phyloP scores from a whole-genome alignment of 2,888 invertebrate genomes.

The Diarsia rubi region DNA sequence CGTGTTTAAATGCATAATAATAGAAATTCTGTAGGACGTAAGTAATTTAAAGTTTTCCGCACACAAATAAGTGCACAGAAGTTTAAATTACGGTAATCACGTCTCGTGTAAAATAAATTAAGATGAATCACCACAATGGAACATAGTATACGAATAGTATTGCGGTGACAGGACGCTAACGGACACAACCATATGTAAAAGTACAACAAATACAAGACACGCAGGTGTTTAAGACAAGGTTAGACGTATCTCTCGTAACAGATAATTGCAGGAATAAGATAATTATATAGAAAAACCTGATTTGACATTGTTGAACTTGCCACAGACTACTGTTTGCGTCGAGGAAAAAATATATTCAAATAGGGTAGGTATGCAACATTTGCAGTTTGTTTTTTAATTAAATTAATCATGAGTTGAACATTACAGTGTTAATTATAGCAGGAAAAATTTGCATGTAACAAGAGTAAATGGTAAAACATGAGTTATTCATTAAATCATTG shows the following conservation, averaged over 20 bases:
- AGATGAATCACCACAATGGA: constrained; percentile 74
- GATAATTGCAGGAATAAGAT: constrained; percentile 78
- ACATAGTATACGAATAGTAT: constrained; percentile 74
- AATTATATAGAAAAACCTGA: constrained; percentile 79
- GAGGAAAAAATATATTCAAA: constrained; percentile 66
- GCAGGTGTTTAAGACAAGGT: constrained; percentile 85
- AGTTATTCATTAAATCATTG: constrained; percentile 30
- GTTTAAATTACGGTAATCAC: constrained; percentile 66
- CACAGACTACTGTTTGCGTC: constrained; percentile 67
- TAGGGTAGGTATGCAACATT: constrained; percentile 45
- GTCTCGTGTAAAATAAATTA: constrained; percentile 66
- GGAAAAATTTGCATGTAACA: constrained; percentile 37
- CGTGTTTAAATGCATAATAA: constrained; percentile 39
- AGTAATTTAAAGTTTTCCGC: constrained; percentile 44
- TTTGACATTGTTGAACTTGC: constrained; percentile 71
- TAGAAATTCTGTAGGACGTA: constrained; percentile 25
- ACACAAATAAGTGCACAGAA: constrained; percentile 65
- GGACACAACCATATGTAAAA: constrained; percentile 69
- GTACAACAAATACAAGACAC: constrained; percentile 61
- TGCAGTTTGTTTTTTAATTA: constrained; percentile 43
- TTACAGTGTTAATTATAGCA: constrained; percentile 40
- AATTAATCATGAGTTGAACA: constrained; percentile 40
- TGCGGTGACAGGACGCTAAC: constrained; percentile 74
- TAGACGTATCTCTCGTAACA: constrained; percentile 77
- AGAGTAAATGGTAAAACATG: constrained; percentile 11